Conservation (phyloP, 2,113 vertebrate species). For the Taxidea taxus region DNA sequence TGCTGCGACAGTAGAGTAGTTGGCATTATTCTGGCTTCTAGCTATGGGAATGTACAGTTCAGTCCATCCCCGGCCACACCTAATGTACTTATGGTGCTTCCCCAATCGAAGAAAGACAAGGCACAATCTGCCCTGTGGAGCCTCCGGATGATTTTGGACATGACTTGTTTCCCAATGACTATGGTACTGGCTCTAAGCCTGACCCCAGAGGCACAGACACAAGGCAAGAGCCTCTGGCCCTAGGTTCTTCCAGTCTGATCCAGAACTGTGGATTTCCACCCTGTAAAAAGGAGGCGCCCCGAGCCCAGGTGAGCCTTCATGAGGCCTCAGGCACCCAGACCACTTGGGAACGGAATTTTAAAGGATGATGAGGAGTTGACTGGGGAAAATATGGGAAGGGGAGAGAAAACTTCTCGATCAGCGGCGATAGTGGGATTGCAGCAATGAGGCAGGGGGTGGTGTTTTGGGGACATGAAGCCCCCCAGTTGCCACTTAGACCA, state of each 20-base stretch:
- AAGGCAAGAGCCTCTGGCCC: not conserved
- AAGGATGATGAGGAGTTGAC: not conserved
- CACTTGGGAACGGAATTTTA: not conserved
- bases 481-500: not conserved
- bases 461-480: not conserved
- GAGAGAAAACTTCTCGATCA: not conserved
- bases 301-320: not conserved
- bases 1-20: not conserved
- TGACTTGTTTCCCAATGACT: not conserved
- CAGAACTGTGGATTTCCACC: not conserved
- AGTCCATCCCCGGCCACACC: not conserved
- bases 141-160: not conserved
- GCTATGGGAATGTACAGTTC: not conserved
- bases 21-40: conserved; percentile 22
- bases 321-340: not conserved
- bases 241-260: not conserved
- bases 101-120: not conserved
- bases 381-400: not conserved
- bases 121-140: not conserved
- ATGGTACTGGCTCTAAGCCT: not conserved
- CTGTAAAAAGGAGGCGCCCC: not conserved
- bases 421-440: not conserved
- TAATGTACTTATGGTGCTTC: not conserved
- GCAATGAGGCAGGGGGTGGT: not conserved
- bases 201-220: not conserved